Base-by-base conservation (phyloP, 1,140 invertebrate species). In the Oncopodura yosiiana region DNA sequence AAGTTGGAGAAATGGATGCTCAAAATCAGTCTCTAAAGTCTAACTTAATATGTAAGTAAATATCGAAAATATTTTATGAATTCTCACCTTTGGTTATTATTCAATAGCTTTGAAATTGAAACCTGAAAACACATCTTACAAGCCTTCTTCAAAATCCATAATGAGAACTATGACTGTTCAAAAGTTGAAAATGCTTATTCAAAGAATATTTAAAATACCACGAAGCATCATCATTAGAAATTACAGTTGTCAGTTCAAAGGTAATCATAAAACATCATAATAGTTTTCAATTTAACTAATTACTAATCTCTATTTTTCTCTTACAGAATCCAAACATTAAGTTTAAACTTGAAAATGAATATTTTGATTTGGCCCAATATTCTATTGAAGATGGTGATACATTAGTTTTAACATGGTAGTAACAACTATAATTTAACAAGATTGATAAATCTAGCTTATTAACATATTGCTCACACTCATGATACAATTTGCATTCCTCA, bases 321-420 rank as follows among this genome's bases (percentile, higher is more conserved):
- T 73, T 75, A 41, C 65, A 82, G 78, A 68, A 81, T 57, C 77
- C 78, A 4, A 75, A 79, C 29, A 75, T 81, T 30, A 78, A 83
- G 68, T 82, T 89, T 64, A 73, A 74, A 56, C 68, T 92, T 48
- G 84, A 89, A 56, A 90, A 90, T 68, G 78, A 81, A 49, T 78
- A 86, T 50, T 84, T 87, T 69, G 79, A 85, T 62, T 69, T 94
- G 27, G 78, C 78, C 55, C 90, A 82, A 70, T 94, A 84, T 71
- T 89, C 87, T 0, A 73, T 93, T 30, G 83, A 89, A 73, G 79
- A 85, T 65, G 83, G 83, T 49, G 87, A 93, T 72, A 81, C 75
- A 48, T 81, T 93, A 65, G 68, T 80, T 53, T 80, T 85, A 4
- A 75, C 75, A 54, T 84, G 81, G 78, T 81, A 61, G n/a, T n/a